A percentile compares a stretch with the other conserved stretches of the same genome.
These are phyloP conservation scores for Dipodomys spectabilis DNA, from an alignment of 2,113 vertebrate species.

Conservation along the genomic window DNA sequence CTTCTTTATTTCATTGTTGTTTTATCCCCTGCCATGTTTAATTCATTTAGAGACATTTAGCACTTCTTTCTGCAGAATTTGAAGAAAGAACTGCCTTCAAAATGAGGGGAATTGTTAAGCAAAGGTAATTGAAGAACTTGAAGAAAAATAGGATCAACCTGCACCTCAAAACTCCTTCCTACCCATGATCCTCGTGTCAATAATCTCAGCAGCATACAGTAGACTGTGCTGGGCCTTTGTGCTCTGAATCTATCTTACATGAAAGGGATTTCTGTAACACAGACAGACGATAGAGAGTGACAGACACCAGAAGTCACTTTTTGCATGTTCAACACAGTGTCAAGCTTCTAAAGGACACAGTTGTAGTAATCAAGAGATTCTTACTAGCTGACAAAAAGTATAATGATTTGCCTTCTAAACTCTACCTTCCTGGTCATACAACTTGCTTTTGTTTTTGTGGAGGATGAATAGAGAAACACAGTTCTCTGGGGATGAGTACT, in stretches of 20 bases:
- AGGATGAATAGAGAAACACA: background rate
- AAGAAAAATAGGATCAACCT: background rate
- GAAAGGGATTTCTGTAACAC: background rate
- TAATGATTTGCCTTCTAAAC: background rate
- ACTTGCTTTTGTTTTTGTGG: background rate
- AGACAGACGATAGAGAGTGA: background rate
- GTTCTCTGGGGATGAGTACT: background rate
- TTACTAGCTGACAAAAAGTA: background rate
- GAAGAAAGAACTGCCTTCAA: constrained; percentile 32
- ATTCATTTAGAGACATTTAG: background rate
- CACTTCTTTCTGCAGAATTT: constrained; percentile 13
- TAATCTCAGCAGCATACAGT: background rate
- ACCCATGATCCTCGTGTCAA: background rate
- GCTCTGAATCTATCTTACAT: background rate
- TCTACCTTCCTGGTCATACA: background rate
- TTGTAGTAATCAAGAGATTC: constrained; percentile 7
- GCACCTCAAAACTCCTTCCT: background rate
- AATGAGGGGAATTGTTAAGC: constrained; percentile 4
- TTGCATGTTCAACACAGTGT: background rate
- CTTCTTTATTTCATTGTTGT: background rate
- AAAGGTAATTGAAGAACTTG: background rate
- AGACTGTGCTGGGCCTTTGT: background rate
- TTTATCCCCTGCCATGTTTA: background rate
- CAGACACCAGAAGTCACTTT: background rate
- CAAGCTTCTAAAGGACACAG: background rate